Percentiles rank a stretch among this genome's conserved stretches.
Evolutionary conservation across 2,797 vertebrate species (phyloP).

Genomic region (Poecilia wingei): DNA sequence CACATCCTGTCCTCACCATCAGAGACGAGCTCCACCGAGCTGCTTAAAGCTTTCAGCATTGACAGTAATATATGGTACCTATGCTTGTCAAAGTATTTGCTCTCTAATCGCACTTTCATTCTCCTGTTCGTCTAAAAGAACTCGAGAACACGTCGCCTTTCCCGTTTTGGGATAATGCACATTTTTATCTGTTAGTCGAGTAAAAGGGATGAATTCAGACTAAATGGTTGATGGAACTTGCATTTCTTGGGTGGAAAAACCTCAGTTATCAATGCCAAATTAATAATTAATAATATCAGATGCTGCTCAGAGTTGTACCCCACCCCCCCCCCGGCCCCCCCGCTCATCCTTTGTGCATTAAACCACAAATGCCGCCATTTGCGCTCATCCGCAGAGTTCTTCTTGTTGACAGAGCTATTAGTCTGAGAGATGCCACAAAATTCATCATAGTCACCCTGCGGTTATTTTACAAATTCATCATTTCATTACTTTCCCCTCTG

Average conservation of each 20-base stretch:
- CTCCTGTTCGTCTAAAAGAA: constrained; percentile 42
- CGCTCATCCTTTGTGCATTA: constrained; percentile 72
- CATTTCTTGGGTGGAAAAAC: constrained; percentile 29
- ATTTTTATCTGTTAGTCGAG: constrained; percentile 31
- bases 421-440: constrained; percentile 75
- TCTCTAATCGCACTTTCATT: constrained; percentile 42
- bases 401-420: constrained; percentile 77
- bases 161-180: constrained; percentile 29
- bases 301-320: constrained; percentile 18
- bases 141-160: constrained; percentile 31
- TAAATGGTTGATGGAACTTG: constrained; percentile 5
- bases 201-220: constrained; percentile 18
- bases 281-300: too few species aligned
- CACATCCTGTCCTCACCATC: constrained; percentile 25
- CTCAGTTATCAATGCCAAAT: constrained; percentile 55
- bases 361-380: constrained; percentile 72
- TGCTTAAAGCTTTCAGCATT: constrained; percentile 42
- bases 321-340: neutral
- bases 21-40: constrained; percentile 29
- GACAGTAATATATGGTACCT: constrained; percentile 35
- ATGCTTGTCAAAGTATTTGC: constrained; percentile 33
- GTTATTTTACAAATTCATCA: constrained; percentile 77
- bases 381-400: constrained; percentile 66
- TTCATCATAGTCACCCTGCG: constrained; percentile 78
- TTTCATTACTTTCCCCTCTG: constrained; percentile 68